phyloP scores from a whole-genome alignment of 2,113 vertebrate genomes.

The Mastomys coucha region DNA sequence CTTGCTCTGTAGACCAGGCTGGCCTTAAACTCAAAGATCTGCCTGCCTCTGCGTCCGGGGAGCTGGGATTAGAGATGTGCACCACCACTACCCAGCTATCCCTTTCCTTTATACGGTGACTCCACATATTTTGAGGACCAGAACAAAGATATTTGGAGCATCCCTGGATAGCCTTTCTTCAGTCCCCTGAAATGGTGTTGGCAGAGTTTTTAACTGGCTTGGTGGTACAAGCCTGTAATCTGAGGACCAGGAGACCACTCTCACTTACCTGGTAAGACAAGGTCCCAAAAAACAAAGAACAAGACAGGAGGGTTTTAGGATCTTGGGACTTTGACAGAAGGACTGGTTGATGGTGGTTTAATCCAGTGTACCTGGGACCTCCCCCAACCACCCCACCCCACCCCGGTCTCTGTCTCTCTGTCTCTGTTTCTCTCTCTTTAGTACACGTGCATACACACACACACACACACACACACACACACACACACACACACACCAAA shows the following conservation, averaged over 20 bases:
- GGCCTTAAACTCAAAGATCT: neutral
- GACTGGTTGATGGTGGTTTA: neutral
- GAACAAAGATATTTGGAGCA: neutral
- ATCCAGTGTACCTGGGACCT: neutral
- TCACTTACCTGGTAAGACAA: neutral
- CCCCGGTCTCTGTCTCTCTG: too few species aligned
- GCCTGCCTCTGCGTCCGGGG: neutral
- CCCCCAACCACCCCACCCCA: too few species aligned
- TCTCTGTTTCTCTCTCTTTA: too few species aligned
- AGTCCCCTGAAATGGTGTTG: neutral
- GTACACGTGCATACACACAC: accelerated
- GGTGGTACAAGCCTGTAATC: neutral
- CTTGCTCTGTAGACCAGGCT: neutral
- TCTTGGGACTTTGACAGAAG: neutral
- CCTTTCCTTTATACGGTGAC: neutral
- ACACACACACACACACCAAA: neutral
- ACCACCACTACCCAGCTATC: neutral
- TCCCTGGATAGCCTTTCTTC: neutral
- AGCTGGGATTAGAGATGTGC: neutral
- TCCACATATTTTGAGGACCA: neutral
- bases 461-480: neutral
- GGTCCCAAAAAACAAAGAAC: neutral
- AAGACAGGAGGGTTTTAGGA: neutral
- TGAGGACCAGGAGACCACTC: too few species aligned
- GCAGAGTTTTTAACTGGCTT: neutral